Percentiles rank a stretch among this genome's conserved stretches.
Conservation (phyloP, 2,113 vertebrate genomes). For the Melierax canorus region DNA sequence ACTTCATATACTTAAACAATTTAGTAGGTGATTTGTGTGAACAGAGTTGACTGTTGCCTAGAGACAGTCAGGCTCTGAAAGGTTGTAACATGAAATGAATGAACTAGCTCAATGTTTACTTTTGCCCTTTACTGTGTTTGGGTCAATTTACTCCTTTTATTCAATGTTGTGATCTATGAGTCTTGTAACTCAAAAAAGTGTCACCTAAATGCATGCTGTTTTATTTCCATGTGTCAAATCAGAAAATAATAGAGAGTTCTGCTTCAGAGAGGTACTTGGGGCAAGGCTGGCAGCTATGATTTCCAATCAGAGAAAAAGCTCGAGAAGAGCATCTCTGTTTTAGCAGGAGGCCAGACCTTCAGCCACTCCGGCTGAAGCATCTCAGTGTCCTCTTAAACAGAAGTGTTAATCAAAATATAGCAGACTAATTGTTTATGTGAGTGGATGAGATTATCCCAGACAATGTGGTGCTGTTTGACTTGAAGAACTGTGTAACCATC, state of each 20-base stretch:
- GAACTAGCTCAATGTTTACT: background rate
- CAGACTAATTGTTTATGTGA: slow-evolving; percentile 34
- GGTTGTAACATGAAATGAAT: background rate
- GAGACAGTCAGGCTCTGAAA: background rate
- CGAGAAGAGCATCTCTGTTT: background rate
- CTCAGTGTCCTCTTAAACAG: background rate
- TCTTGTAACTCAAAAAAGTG: background rate
- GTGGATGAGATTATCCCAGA: slow-evolving; percentile 13
- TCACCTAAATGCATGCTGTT: background rate
- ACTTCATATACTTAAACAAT: slow-evolving; percentile 1
- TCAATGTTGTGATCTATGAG: background rate
- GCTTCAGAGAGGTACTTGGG: background rate
- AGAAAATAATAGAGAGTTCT: background rate
- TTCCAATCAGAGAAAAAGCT: background rate
- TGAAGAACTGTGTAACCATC: background rate
- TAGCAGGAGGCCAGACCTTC: background rate
- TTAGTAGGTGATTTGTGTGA: slow-evolving; percentile 8
- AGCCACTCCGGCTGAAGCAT: background rate
- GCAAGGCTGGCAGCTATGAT: background rate
- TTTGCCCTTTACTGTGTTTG: background rate
- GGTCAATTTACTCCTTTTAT: background rate
- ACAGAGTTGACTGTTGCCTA: background rate
- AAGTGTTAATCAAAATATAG: slow-evolving; percentile 43
- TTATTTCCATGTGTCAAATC: background rate
- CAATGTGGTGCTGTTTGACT: slow-evolving; percentile 11